Evolutionary conservation across 2,797 vertebrate species (phyloP).

Genomic region (Calcarius lapponicus): DNA sequence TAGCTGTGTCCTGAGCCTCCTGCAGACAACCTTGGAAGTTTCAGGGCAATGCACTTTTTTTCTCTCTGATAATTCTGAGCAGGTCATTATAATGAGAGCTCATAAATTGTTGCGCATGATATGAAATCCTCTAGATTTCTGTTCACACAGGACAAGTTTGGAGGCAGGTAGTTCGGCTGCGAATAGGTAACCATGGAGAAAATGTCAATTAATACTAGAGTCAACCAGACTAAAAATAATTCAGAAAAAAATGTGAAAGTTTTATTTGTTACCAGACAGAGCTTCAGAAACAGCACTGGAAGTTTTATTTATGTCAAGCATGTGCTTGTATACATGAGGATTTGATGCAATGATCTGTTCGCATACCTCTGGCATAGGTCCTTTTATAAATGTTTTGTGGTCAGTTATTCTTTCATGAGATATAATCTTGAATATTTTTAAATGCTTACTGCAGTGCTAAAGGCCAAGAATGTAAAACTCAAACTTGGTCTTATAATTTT

Average conservation of each 20-base stretch:
- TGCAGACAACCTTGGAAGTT: neutral
- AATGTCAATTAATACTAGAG: neutral
- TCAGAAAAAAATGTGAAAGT: neutral
- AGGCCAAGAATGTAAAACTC: neutral
- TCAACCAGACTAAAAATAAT: neutral
- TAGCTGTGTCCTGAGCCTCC: neutral
- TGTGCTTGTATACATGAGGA: neutral
- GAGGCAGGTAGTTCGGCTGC: neutral
- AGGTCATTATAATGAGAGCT: neutral
- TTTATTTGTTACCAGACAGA: neutral
- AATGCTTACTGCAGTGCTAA: neutral
- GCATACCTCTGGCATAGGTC: accelerated
- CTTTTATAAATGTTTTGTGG: neutral
- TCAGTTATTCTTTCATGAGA: neutral
- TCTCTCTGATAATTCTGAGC: neutral
- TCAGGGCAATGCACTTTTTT: neutral
- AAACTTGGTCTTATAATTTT: neutral
- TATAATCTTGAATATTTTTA: neutral
- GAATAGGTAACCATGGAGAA: neutral
- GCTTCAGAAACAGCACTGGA: neutral
- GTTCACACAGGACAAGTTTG: neutral
- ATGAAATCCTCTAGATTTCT: neutral
- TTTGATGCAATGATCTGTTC: neutral
- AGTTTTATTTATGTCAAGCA: neutral
- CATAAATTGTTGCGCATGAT: neutral